Percentiles rank a stretch among this genome's conserved stretches.
These are phyloP conservation scores for Eurois occulta DNA, from an alignment of 2,888 invertebrate species.

Conservation along the genomic window DNA sequence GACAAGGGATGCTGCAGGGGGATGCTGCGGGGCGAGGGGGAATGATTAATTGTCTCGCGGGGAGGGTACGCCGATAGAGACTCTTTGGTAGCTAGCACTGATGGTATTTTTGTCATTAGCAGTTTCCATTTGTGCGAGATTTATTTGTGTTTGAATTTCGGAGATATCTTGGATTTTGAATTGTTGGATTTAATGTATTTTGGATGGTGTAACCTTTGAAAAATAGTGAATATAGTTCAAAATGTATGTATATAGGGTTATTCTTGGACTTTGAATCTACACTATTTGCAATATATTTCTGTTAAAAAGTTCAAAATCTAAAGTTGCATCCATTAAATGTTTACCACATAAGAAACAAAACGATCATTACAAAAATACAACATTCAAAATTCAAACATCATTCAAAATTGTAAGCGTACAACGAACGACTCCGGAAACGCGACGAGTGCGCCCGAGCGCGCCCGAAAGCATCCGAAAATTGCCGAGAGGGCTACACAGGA, in stretches of 20 bases:
- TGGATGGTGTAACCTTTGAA: background rate
- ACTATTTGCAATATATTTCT: background rate
- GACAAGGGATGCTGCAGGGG: constrained; percentile 56
- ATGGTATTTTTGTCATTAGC: constrained; percentile 70
- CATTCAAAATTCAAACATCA: constrained; percentile 66
- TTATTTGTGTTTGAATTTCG: constrained; percentile 59
- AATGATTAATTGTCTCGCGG: constrained; percentile 81
- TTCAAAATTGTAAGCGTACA: constrained; percentile 74
- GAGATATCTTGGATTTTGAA: constrained; percentile 50
- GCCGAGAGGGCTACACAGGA: constrained; percentile 84
- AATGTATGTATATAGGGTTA: background rate
- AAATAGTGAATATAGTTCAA: background rate
- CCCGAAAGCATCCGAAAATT: constrained; percentile 83
- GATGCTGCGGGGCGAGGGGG: constrained; percentile 63
- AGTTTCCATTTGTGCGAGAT: constrained; percentile 61
- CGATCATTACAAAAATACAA: constrained; percentile 44
- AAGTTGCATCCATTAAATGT: constrained; percentile 8
- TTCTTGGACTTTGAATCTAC: background rate
- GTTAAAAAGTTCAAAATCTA: background rate
- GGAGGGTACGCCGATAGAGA: constrained; percentile 69
- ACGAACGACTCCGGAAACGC: constrained; percentile 75
- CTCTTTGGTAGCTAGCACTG: constrained; percentile 66
- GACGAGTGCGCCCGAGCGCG: constrained; percentile 79
- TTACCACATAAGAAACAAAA: constrained; percentile 47
- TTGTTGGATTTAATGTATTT: constrained; percentile 37